Evolutionary conservation across 2,797 vertebrate species (phyloP).

Genomic region (Clarias fuscus): DNA sequence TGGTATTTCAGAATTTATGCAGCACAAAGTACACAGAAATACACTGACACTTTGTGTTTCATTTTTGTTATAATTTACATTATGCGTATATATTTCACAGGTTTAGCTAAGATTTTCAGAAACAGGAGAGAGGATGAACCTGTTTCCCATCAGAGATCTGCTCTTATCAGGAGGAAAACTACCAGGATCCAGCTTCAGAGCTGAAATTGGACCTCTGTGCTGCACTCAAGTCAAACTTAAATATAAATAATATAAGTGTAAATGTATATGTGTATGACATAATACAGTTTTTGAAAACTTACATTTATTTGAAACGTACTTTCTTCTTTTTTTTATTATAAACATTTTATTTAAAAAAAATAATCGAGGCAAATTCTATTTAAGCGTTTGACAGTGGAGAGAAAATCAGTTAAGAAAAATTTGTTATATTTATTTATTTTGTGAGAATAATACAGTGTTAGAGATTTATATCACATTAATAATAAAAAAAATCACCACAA

Average conservation of each 20-base stretch:
- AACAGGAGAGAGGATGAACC: constrained; percentile 65
- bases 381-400: not conserved
- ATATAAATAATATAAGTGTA: too few relatives aligned
- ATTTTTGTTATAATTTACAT: not conserved
- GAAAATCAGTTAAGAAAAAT: not conserved
- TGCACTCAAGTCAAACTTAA: too few relatives aligned
- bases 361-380: not conserved
- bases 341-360: not conserved
- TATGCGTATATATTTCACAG: constrained; percentile 25
- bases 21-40: not conserved
- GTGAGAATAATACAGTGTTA: not conserved
- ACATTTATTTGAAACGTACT: too few relatives aligned
- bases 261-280: too few relatives aligned
- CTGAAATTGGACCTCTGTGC: constrained; percentile 71
- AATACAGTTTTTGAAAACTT: too few relatives aligned
- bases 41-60: not conserved
- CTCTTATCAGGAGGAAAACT: constrained; percentile 48
- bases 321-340: constrained; percentile 61
- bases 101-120: constrained; percentile 60
- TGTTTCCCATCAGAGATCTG: constrained; percentile 75
- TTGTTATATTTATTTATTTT: not conserved
- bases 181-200: constrained; percentile 45
- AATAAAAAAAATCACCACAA: not conserved
- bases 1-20: not conserved
- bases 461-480: not conserved